Evolutionary conservation across 2,113 vertebrate genomes (phyloP), one percentile per base, ranked within the genome.

Genomic region (Nyctereutes procyonoides): DNA sequence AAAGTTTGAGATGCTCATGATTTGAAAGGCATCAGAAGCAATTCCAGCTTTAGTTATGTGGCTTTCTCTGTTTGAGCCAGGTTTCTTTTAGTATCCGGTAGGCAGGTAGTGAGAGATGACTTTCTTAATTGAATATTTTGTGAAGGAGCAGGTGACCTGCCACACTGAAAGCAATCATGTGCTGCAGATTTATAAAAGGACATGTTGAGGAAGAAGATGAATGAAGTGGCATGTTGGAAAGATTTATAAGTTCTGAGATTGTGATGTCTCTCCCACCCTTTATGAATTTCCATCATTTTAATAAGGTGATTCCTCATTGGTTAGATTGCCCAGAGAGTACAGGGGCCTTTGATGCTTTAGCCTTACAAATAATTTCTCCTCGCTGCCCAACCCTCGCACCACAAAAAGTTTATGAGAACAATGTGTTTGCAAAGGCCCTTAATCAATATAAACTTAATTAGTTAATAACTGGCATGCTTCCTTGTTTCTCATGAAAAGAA

Each of bases 371-470:
- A 43, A 28, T 81, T 60, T 82, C 14, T 80, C 56, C 19, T 55
- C 56, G 22, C 30, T 1, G 4, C 10, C 5, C n/a, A 16, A 15
- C 13, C 5, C 2, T 32, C 2, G 9, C 51, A 53, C 76, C 28
- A 22, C 14, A 35, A 71, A 30, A 32, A 85, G 12, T 82, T 88
- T 74, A 81, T 17, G 17, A 73, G 32, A 91, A 65, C 74, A 67
- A 10, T 62, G 4, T 92, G n/a, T 89, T 88, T 96, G 51, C 58
- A 74, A 69, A 96, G 48, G 32, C 5, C 13, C 16, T 69, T 19
- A 22, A 13, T 82, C 74, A 58, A 6, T 67, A 74, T 56, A 63
- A 96, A 93, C 62, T 80, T 90, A 73, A 77, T 73, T 90, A 90
- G 14, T 95, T 86, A 69, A 60, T 71, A 87, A 88, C 13, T 51